These are phyloP conservation scores for Megaceryle alcyon DNA, from an alignment of 2,797 vertebrate species.

Conservation along the genomic window DNA sequence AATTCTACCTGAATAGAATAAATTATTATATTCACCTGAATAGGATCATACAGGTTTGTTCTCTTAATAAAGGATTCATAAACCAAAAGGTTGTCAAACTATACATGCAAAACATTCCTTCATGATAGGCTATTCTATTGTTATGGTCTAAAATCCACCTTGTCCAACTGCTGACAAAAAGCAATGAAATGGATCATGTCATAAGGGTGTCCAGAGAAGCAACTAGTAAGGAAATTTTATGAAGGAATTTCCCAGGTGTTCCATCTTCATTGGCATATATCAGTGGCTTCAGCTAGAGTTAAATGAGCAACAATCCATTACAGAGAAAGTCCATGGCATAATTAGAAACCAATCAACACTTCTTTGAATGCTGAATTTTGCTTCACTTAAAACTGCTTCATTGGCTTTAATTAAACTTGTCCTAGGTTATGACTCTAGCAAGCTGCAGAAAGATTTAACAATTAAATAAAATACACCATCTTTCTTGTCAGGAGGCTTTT, in stretches of 20 bases:
- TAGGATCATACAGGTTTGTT: background rate
- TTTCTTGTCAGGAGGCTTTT: conserved; percentile 72
- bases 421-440: conserved; percentile 77
- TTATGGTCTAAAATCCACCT: background rate
- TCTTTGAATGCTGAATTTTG: conserved; percentile 79
- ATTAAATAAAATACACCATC: conserved; percentile 58
- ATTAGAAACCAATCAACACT: conserved; percentile 80
- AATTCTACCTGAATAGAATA: background rate
- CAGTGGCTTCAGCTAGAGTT: conserved; percentile 61
- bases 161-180: background rate
- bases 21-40: background rate
- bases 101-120: background rate
- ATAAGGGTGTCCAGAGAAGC: background rate
- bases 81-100: background rate
- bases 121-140: background rate
- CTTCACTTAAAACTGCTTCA: conserved; percentile 81
- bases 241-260: background rate
- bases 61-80: background rate
- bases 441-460: conserved; percentile 71
- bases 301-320: conserved; percentile 60
- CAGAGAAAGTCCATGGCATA: conserved; percentile 73
- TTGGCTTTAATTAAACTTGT: conserved; percentile 83
- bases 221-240: background rate
- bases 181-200: background rate
- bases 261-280: background rate